Evolutionary conservation across 2,113 vertebrate species (phyloP), one percentile per base, ranked within the genome.

Genomic region (Platichthys stellatus): DNA sequence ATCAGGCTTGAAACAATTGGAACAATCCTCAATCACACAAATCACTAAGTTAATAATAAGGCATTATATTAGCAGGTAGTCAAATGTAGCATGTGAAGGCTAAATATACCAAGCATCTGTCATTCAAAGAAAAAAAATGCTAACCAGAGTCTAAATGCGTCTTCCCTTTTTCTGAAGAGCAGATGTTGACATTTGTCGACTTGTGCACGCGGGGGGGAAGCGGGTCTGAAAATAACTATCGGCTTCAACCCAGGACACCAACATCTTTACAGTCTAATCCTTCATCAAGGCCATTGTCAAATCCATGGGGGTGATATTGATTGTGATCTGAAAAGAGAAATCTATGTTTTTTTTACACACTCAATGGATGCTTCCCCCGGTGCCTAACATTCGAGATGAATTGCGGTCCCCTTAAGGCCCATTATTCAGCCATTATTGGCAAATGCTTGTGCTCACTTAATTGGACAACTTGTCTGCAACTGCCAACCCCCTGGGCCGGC

Each of bases 391-490:
- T 82, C 80, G 76, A 81, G 88, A 92, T 90, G 89, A 88, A 90
- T 92, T 86, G 69, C 76, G 14, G 72, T 66, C 84, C 89, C 83
- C 80, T 80, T 87, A 89, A 89, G 88, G 90, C 76, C 88, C 86
- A 90, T 92, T 90, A 92, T 92, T 93, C 90, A 93, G 89, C 74
- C 85, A 77, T 92, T 94, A 93, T 93, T 93, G 92, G 88, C 90
- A 90, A 88, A 69, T 84, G 72, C 89, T 87, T 81, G 86, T 83
- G 85, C 88, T 90, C 76, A 82, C 91, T 90, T 94, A 91, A 93
- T 93, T 93, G 91, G 93, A 91, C 90, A 88, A 90, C 89, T 91
- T 91, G 86, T 90, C 87, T 87, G 77, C 74, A 88, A 83, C 88
- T 89, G 91, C 88, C 88, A 90, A 86, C 77, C 83, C 86, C 87